Conservation (phyloP, 2,888 invertebrate genomes). For the Lathronympha strigana region DNA sequence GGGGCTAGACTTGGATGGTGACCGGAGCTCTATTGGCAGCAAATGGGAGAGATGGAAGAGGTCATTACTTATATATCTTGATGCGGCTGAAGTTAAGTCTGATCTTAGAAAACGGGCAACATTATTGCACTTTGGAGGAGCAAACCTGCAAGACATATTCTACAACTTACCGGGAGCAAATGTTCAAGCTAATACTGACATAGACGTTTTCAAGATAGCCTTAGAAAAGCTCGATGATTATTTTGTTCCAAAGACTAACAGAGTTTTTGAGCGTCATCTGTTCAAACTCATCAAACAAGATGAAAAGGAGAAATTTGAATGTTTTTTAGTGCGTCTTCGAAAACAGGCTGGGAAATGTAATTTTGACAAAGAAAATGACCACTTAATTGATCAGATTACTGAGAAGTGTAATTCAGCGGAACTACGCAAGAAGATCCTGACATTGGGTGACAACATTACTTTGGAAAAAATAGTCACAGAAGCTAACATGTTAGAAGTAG, state of each 20-base stretch:
- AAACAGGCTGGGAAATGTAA: constrained; percentile 35
- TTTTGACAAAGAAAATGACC: constrained; percentile 32
- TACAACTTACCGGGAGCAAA: constrained; percentile 30
- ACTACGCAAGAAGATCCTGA: constrained; percentile 37
- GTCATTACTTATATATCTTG: constrained; percentile 7
- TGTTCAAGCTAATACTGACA: background rate
- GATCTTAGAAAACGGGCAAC: constrained; percentile 37
- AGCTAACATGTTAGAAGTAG: constrained; percentile 39
- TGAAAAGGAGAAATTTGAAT: constrained; percentile 33
- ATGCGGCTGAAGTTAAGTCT: background rate
- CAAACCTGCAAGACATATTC: constrained; percentile 37
- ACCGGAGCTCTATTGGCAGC: constrained; percentile 8
- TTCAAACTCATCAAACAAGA: constrained; percentile 33
- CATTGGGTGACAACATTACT: constrained; percentile 36
- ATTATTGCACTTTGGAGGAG: constrained; percentile 33
- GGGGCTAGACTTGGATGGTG: constrained; percentile 11
- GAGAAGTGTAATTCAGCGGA: constrained; percentile 34
- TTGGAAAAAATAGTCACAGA: constrained; percentile 28
- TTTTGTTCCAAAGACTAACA: constrained; percentile 31
- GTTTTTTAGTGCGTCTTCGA: constrained; percentile 35
- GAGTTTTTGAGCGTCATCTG: constrained; percentile 31
- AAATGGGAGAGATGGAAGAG: constrained; percentile 20
- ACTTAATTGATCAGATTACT: constrained; percentile 32
- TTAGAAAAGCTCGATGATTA: constrained; percentile 33
- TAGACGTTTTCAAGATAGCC: constrained; percentile 12